Percentiles rank a stretch among this genome's conserved stretches.
Evolutionary conservation across 2,888 invertebrate species (phyloP).

Genomic region (Pollenia angustigena): DNA sequence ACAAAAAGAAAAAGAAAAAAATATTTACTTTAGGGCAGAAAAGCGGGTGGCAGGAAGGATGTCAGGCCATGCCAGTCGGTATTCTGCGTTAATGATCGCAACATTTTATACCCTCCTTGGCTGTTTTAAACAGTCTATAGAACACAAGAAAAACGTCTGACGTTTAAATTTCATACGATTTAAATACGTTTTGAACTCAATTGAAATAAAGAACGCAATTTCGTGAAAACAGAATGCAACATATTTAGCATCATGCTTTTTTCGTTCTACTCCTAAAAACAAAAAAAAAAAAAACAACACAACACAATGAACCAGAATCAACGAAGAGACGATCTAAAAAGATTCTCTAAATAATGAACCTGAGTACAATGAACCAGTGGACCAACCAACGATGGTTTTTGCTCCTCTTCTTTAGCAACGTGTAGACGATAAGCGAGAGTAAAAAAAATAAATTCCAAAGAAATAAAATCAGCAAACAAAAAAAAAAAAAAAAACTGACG

Average conservation of each 20-base stretch:
- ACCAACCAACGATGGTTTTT: constrained; percentile 39
- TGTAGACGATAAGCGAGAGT: constrained; percentile 61
- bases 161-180: too few relatives aligned
- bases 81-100: too few relatives aligned
- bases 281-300: not conserved
- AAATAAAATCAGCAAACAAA: constrained; percentile 15
- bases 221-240: too few relatives aligned
- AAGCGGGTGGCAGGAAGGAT: not conserved
- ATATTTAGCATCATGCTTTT: too few relatives aligned
- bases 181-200: too few relatives aligned
- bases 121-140: too few relatives aligned
- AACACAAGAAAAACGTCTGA: too few relatives aligned
- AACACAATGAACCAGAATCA: constrained; percentile 28
- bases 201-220: constrained; percentile 1
- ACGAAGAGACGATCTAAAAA: constrained; percentile 28
- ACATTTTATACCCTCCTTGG: too few relatives aligned
- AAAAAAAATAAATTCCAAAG: constrained; percentile 50
- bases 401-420: constrained; percentile 30
- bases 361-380: constrained; percentile 75
- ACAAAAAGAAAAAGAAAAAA: not conserved
- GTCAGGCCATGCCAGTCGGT: too few relatives aligned
- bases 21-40: not conserved
- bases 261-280: not conserved
- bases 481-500: not conserved
- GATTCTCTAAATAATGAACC: constrained; percentile 74